These are phyloP conservation scores for Leptinotarsa texana DNA, from an alignment of 1,140 invertebrate genomes.

Conservation along the genomic window DNA sequence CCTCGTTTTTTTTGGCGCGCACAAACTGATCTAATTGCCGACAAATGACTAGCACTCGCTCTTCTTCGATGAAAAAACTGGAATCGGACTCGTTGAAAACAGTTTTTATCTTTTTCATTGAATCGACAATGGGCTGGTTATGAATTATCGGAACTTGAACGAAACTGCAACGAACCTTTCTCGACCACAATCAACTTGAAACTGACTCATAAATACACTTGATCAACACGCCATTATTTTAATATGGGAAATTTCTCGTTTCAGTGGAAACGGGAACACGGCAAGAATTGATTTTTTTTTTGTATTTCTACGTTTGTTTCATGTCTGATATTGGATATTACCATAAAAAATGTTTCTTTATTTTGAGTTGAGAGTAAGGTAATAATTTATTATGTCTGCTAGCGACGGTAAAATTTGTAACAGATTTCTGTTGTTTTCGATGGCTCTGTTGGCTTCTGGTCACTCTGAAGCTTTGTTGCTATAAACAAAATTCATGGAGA, in stretches of 20 bases:
- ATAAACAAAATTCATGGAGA: too few relatives aligned
- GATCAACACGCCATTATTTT: slow-evolving; percentile 40
- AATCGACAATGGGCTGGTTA: too few relatives aligned
- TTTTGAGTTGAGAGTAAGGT: too few relatives aligned
- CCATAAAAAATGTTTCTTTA: too few relatives aligned
- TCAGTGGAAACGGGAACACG: neutral
- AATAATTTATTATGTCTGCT: too few relatives aligned
- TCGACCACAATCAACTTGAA: slow-evolving; percentile 37
- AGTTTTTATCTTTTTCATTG: too few relatives aligned
- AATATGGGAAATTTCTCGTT: slow-evolving; percentile 21
- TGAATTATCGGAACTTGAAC: too few relatives aligned
- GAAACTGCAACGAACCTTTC: slow-evolving; percentile 32
- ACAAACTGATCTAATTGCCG: slow-evolving; percentile 1
- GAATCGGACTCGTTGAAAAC: too few relatives aligned
- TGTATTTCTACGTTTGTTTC: neutral
- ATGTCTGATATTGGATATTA: neutral
- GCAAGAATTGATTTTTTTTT: neutral
- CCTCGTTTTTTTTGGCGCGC: neutral
- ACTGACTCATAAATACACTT: slow-evolving; percentile 40
- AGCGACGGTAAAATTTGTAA: too few relatives aligned
- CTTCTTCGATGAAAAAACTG: neutral
- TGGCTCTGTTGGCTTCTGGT: too few relatives aligned
- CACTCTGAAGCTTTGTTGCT: too few relatives aligned
- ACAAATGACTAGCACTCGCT: neutral
- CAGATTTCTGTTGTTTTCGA: too few relatives aligned